Base-by-base conservation (phyloP, 2,797 vertebrate species). In the Liasis olivaceus region DNA sequence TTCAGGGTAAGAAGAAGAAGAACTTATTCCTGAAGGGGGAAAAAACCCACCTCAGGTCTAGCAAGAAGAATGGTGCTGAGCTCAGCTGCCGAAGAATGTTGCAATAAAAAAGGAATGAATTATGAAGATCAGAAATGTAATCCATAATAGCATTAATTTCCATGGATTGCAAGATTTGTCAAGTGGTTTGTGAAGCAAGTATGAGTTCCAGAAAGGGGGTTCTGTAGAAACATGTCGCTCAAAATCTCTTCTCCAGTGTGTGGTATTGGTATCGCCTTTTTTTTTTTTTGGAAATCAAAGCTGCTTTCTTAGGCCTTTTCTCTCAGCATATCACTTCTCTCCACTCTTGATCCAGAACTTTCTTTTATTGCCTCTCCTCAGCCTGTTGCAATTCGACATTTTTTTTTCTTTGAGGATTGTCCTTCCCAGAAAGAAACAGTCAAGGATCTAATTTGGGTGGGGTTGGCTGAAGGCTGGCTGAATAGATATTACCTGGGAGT, bases 21-120 rank as follows among this genome's bases (percentile, higher is more conserved):
- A 87, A 98, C 93, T 98, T 99, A 96, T 98, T 99, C 97, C 97
- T 98, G 98, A 95, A 99, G 98, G 98, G 99, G 98, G 92, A 98
- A 98, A 98, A 99, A 98, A 95, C 98, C 22, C 72, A 47, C 9
- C 20, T 99, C 95, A 98, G 98, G 89, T 98, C 98, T 94, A 98
- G 97, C 97, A 99, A 99, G 97, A 99, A 98, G 96, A 98, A 98
- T 66, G 4, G 87, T 87, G 15, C 47, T 85, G 93, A 95, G 90
- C 89, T 60, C 90, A 24, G 56, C 20, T 62, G 1, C 42, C 0
- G 1, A 20, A 84, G 87, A 72, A 85, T 26, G 36, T 93, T 92
- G 95, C 91, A 89, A 1, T 66, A 72, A 89, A 72, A 89, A 13
- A 87, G 89, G 81, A 89, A 26, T 7, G 3, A 85, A 22, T 62